phyloP scores from a whole-genome alignment of 2,113 vertebrate genomes.

The Apteryx owenii region DNA sequence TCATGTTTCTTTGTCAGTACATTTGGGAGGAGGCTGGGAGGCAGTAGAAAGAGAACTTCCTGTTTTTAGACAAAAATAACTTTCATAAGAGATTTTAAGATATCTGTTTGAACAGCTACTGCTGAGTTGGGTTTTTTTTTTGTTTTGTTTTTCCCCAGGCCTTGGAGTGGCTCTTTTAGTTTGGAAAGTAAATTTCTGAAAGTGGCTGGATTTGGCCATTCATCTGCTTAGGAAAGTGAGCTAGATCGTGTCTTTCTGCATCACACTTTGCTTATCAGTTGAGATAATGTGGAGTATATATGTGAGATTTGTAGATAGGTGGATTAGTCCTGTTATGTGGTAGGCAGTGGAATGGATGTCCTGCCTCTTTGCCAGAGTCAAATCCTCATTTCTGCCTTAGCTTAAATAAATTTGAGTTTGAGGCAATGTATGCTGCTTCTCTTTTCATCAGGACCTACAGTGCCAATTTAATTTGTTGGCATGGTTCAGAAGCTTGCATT shows the following conservation, averaged over 20 bases:
- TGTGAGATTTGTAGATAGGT: neutral
- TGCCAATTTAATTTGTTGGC: neutral
- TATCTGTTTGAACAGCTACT: slow-evolving; percentile 42
- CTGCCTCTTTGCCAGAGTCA: neutral
- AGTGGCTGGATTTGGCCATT: neutral
- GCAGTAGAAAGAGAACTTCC: slow-evolving; percentile 22
- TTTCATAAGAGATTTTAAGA: slow-evolving; percentile 51
- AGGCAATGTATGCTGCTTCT: neutral
- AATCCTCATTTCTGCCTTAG: neutral
- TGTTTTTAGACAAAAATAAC: slow-evolving; percentile 57
- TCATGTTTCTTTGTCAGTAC: slow-evolving; percentile 52
- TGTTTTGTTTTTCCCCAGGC: neutral
- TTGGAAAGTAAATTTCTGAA: slow-evolving; percentile 5
- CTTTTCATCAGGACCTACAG: neutral
- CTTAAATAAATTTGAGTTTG: neutral
- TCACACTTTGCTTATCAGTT: neutral
- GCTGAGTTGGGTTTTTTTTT: neutral
- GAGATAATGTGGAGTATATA: neutral
- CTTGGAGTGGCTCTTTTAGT: neutral
- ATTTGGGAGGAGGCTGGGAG: slow-evolving; percentile 44
- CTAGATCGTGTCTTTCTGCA: neutral
- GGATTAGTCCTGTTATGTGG: neutral
- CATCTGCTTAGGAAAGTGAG: neutral
- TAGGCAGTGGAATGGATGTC: neutral
- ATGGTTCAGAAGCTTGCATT: neutral